phyloP scores from a whole-genome alignment of 2,888 invertebrate species.

The Metacarcinus magister region DNA sequence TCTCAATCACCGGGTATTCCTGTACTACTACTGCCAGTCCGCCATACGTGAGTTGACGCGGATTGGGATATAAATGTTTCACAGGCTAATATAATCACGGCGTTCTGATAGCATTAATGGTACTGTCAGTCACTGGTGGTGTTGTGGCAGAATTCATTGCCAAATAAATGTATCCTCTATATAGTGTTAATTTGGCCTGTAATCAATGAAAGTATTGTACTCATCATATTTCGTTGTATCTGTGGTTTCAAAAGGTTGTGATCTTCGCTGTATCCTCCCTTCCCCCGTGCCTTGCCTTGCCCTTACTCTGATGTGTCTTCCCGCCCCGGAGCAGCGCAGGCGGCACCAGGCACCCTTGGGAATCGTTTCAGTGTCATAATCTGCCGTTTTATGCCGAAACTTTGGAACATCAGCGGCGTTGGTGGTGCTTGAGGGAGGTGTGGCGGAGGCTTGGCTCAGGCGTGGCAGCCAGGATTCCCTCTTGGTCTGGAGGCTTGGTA shows the following conservation, averaged over 20 bases:
- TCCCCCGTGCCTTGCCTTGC: background rate
- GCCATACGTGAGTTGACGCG: background rate
- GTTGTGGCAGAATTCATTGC: background rate
- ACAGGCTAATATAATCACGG: background rate
- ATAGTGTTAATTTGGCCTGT: background rate
- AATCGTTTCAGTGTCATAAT: constrained; percentile 36
- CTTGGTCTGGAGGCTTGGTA: background rate
- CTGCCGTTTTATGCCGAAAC: constrained; percentile 36
- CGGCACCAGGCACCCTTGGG: constrained; percentile 21
- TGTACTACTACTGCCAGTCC: background rate
- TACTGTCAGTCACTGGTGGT: background rate
- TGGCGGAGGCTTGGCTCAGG: background rate
- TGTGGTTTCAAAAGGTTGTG: background rate
- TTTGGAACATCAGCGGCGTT: constrained; percentile 21
- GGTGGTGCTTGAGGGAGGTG: constrained; percentile 31
- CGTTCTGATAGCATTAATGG: background rate
- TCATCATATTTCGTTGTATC: background rate
- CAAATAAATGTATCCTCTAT: background rate
- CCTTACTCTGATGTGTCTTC: background rate
- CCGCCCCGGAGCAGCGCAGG: background rate
- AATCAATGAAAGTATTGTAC: background rate
- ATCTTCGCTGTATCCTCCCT: background rate
- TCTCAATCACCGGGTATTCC: background rate
- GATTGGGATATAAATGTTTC: background rate
- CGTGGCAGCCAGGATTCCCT: background rate